Evolutionary conservation across 2,888 invertebrate species (phyloP), one percentile per base, ranked within the genome.

Genomic region (Apodemia duryi): DNA sequence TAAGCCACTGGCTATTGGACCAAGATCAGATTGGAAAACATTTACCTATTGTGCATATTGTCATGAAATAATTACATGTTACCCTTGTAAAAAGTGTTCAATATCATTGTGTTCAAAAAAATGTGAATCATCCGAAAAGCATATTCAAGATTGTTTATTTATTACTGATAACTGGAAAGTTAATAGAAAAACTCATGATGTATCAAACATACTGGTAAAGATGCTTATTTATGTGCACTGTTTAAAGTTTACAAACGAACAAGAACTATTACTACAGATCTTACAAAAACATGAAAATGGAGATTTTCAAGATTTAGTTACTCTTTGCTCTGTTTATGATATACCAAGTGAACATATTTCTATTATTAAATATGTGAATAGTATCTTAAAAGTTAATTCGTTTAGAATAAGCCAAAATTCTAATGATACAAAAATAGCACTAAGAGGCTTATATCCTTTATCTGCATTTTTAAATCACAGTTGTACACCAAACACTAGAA

Each of bases 381-480:
- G 89, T 21, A 87, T 93, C 51, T 79, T 95, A 75, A 94, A 94
- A 79, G 92, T 94, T 41, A 95, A 95, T 75, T 93, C 95, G 1
- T 95, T 94, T 75, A 94, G 95, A 82, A 93, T 91, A 66, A 81
- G 90, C 61, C 82, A 74, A 41, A 74, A 73, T 49, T 35, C 68
- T 41, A 77, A 75, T 38, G 81, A 75, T 69, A 86, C 80, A 46
- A 83, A 74, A 63, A 75, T 89, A 61, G 89, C 90, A 67, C 77
- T 94, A 64, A 86, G 94, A 63, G 95, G 94, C 13, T 81, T 95
- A 52, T 96, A 94, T 80, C 94, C 95, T 1, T 77, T 95, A 69
- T 94, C 94, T 4, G 91, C 94, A 51, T 88, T 95, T 69, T 85
- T 95, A 70, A 96, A 95, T 82, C 96, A 96, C 76, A 91, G 89